Percentiles rank a stretch among this genome's conserved stretches.
Evolutionary conservation across 2,888 invertebrate genomes (phyloP).

Genomic region (Nephrotoma appendiculata): DNA sequence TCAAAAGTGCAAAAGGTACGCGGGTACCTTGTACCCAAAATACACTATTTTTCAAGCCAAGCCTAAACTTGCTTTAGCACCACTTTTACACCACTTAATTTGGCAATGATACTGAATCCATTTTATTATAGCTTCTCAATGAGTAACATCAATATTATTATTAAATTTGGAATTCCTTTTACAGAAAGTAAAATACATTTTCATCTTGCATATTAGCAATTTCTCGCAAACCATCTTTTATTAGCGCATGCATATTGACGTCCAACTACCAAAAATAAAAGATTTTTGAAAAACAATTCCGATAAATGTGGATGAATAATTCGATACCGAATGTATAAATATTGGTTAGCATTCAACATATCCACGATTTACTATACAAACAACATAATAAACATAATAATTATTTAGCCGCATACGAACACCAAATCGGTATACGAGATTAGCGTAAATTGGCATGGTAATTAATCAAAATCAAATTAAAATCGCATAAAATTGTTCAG

Average conservation of each 20-base stretch:
- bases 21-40: no score
- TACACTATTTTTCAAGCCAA: no score
- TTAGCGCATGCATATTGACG: background rate
- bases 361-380: background rate
- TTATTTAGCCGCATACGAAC: background rate
- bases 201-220: background rate
- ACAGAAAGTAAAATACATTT: background rate
- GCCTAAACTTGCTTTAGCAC: no score
- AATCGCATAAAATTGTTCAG: background rate
- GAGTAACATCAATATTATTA: no score
- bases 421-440: background rate
- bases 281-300: background rate
- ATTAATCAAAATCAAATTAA: background rate
- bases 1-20: no score
- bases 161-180: no score
- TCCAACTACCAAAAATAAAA: background rate
- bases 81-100: no score
- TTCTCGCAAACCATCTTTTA: background rate
- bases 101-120: no score
- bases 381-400: background rate
- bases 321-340: background rate
- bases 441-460: background rate
- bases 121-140: no score
- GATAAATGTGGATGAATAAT: background rate
- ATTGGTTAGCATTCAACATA: background rate